Evolutionary conservation across 2,797 vertebrate species (phyloP).

Genomic region (Cyprinella venusta): DNA sequence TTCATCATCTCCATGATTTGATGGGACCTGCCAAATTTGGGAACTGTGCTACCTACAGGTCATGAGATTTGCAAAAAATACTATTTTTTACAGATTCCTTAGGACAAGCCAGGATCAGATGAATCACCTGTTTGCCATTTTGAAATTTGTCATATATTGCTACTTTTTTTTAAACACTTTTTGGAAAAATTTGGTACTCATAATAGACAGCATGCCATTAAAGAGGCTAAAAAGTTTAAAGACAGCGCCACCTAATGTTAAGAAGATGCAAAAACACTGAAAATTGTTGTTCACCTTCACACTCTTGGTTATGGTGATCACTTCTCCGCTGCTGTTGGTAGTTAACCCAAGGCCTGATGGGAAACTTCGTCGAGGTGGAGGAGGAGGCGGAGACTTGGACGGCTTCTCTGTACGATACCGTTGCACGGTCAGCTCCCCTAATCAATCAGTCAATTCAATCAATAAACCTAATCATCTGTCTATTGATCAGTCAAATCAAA

Average conservation of each 20-base stretch:
- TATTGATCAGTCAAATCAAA: neutral
- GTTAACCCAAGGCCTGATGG: constrained; percentile 92
- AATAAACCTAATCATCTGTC: neutral
- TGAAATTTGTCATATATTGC: neutral
- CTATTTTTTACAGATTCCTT: neutral
- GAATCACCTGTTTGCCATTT: neutral
- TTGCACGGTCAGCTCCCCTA: constrained; percentile 84
- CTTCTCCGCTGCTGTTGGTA: constrained; percentile 90
- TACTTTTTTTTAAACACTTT: neutral
- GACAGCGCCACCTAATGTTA: neutral
- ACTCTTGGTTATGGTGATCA: constrained; percentile 89
- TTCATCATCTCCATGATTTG: neutral
- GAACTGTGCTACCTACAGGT: neutral
- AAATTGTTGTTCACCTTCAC: constrained; percentile 78
- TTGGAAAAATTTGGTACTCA: neutral
- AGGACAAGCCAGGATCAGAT: neutral
- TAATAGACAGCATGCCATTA: neutral
- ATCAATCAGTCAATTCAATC: constrained; percentile 33
- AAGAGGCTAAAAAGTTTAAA: neutral
- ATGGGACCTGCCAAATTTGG: neutral
- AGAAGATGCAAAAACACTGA: neutral
- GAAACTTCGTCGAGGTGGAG: constrained; percentile 93
- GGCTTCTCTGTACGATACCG: constrained; percentile 93
- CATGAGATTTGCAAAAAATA: neutral
- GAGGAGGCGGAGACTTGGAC: constrained; percentile 93